Base-by-base conservation (phyloP, 2,888 invertebrate species). In the Meliscaeva auricollis region DNA sequence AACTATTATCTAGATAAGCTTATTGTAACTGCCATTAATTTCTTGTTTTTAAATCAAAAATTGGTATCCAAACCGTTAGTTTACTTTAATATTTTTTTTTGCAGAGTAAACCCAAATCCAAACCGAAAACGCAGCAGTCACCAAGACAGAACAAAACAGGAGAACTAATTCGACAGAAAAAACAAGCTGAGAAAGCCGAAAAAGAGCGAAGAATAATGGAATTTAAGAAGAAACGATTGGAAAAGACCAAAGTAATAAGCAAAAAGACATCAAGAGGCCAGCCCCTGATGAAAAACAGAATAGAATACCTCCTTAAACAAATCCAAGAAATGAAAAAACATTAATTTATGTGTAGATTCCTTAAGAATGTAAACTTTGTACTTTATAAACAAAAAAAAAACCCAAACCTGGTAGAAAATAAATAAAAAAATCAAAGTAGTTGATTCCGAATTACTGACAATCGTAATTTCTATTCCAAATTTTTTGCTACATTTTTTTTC, bases 201-300 rank as follows among this genome's bases (percentile, higher is more conserved):
- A 91, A 93, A 87, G 93, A 94, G 72, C 93, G 94, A 89, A 96
- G 96, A 11, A 88, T 95, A 46, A 93, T 93, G 87, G 94, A 94
- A 87, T 96, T 96, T 89, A 95, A 95, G 88, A 93, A 95, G 89
- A 95, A 95, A 88, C 96, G 96, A 88, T 93, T 94, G 58, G 94
- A 95, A 62, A 94, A 94, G 77, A 95, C 94, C 84, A 96, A 96
- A 91, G 95, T 94, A 87, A 91, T 97, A 50, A 95, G 95, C 60
- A 95, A 95, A 90, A 96, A 95, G 90, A 97, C 96, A 0, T 95
- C 94, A 88, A 96, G 94, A 89, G 97, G 97, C 0, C 97, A 98
- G 90, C 97, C 97, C 0, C 92, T 97, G 1, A 97, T 98, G 97
- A 96, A 95, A 78, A 95, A 95, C 70, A 93, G 97, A 88, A 93